phyloP scores from a whole-genome alignment of 2,113 vertebrate genomes.

The Spheniscus mendiculus region DNA sequence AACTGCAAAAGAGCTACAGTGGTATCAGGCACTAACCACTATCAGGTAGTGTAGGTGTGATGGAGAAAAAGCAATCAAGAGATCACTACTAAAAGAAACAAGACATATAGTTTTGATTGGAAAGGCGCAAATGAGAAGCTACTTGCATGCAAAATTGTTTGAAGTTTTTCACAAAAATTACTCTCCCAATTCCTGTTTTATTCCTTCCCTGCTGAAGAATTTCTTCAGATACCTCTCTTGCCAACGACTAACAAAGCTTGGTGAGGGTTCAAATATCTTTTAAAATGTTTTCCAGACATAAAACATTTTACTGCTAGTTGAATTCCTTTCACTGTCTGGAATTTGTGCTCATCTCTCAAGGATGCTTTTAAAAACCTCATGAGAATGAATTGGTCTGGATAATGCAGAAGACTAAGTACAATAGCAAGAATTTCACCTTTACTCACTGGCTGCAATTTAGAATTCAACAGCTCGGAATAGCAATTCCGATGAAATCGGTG shows the following conservation, averaged over 20 bases:
- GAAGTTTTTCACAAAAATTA: not conserved
- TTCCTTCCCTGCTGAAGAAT: not conserved
- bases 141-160: not conserved
- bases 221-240: not conserved
- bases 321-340: not conserved
- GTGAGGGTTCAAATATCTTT: not conserved
- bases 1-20: accelerated
- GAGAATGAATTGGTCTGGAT: not conserved
- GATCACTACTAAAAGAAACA: not conserved
- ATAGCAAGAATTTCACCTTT: not conserved
- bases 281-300: not conserved
- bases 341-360: not conserved
- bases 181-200: not conserved
- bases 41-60: not conserved
- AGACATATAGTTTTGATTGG: not conserved
- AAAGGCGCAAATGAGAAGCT: not conserved
- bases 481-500: not conserved
- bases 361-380: not conserved
- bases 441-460: not conserved
- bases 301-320: not conserved
- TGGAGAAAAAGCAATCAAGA: not conserved
- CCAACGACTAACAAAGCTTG: not conserved
- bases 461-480: not conserved
- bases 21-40: accelerated
- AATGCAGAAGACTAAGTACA: not conserved